Evolutionary conservation across 2,797 vertebrate genomes (phyloP).

Genomic region (Characodon lateralis): DNA sequence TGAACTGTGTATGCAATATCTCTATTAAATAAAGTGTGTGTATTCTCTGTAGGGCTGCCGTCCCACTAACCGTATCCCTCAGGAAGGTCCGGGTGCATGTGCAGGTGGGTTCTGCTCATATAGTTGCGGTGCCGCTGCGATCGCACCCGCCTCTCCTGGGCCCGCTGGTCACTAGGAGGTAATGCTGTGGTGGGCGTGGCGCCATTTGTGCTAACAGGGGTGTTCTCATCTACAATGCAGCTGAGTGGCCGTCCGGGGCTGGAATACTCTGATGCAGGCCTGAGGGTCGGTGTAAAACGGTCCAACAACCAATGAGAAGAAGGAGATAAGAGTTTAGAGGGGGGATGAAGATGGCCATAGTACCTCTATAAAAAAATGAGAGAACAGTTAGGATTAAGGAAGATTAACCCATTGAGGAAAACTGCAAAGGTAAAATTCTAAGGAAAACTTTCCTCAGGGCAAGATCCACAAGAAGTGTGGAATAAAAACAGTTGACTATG

Average conservation of each 20-base stretch:
- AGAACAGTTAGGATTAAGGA: background rate
- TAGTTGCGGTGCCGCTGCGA: conserved; percentile 98
- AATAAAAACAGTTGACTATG: conserved; percentile 19
- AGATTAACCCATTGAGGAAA: background rate
- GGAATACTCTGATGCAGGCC: conserved; percentile 96
- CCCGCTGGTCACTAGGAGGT: conserved; percentile 86
- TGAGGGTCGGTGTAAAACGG: conserved; percentile 43
- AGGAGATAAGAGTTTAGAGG: background rate
- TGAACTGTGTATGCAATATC: background rate
- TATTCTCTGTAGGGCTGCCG: background rate
- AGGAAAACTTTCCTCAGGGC: background rate
- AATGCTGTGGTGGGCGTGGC: conserved; percentile 81
- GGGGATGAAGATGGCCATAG: background rate
- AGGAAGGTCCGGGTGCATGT: conserved; percentile 95
- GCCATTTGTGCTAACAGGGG: conserved; percentile 90
- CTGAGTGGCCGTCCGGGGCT: conserved; percentile 94
- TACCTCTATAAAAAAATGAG: too few relatives aligned
- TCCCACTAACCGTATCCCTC: conserved; percentile 92
- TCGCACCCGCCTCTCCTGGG: conserved; percentile 91
- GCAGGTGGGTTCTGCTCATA: conserved; percentile 98
- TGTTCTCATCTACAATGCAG: conserved; percentile 97
- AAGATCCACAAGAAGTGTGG: background rate
- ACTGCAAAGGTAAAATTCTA: background rate
- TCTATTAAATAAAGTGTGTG: background rate
- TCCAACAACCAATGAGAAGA: background rate